Conservation (phyloP, 2,797 vertebrate genomes). For the Limnodromus scolopaceus region DNA sequence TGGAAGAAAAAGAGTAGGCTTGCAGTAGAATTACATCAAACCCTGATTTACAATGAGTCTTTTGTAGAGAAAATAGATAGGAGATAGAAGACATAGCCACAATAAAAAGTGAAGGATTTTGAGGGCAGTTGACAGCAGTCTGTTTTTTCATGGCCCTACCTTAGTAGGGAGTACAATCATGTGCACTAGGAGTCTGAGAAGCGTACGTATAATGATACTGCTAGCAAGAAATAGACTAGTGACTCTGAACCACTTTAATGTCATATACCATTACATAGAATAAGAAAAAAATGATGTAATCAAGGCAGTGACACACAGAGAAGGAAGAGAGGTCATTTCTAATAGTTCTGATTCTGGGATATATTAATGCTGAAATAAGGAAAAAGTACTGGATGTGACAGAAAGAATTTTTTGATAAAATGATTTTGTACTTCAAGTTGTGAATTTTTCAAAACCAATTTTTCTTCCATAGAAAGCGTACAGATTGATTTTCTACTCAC, state of each 20-base stretch:
- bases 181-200: not conserved
- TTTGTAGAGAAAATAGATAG: not conserved
- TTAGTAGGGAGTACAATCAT: not conserved
- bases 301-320: not conserved
- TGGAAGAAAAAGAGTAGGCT: not conserved
- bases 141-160: fast-evolving
- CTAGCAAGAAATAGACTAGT: not conserved
- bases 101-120: not conserved
- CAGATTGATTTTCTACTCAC: not conserved
- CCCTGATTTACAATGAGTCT: not conserved
- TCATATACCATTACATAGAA: not conserved
- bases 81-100: not conserved
- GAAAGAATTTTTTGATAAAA: not conserved
- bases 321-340: not conserved
- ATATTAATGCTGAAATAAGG: not conserved
- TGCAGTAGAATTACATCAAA: not conserved
- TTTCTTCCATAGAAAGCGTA: not conserved
- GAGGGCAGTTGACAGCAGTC: not conserved
- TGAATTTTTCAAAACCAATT: not conserved
- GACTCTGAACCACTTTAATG: not conserved
- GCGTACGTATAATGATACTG: not conserved
- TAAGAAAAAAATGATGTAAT: not conserved
- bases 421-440: not conserved
- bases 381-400: not conserved
- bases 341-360: not conserved